Base-by-base conservation (phyloP, 2,888 invertebrate genomes). In the Metacarcinus magister region DNA sequence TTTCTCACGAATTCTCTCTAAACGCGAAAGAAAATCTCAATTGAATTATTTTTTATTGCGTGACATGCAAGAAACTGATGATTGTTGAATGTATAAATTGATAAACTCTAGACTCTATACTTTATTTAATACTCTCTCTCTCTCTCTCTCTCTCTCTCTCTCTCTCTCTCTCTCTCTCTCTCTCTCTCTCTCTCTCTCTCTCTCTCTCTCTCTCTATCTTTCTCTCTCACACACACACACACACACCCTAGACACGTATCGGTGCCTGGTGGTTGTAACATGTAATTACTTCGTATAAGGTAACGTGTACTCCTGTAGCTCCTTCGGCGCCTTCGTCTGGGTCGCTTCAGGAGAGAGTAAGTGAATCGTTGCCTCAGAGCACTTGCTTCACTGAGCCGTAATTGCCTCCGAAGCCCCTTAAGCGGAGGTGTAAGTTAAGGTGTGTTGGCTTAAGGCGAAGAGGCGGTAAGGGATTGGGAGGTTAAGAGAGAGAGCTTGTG, bases 321-420 rank as follows among this genome's bases (percentile, higher is more conserved):
- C 82, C 32, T 4, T 75, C 75, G 75, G 82, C 23, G 13, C 32
- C 82, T 82, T 23, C 82, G 28, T 75, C 8, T n/a, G 75, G 0
- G 75, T 3, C n/a, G 28, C n/a, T 7, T 3, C 3, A n/a, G 28
- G 75, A 75, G 23, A 23, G n/a, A n/a, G 75, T 75, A 28, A n/a
- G 75, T 75, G 75, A 23, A 75, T 75, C 75, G 75, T 75, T 75
- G 75, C 75, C 28, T 75, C 75, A 75, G 75, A 75, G n/a, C 75
- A 75, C 75, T 75, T 75, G 75, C 75, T 75, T 75, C 75, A 75
- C 75, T 28, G 75, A 28, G n/a, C 8, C 75, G 0, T 23, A 75
- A 75, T 28, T 7, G 5, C 75, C 75, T n/a, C 28, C 23, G 5
- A 3, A 8, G 75, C 23, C 75, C 75, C 28, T 75, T 23, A n/a